Base-by-base conservation (phyloP, 2,888 invertebrate species). In the Thecophora atra region DNA sequence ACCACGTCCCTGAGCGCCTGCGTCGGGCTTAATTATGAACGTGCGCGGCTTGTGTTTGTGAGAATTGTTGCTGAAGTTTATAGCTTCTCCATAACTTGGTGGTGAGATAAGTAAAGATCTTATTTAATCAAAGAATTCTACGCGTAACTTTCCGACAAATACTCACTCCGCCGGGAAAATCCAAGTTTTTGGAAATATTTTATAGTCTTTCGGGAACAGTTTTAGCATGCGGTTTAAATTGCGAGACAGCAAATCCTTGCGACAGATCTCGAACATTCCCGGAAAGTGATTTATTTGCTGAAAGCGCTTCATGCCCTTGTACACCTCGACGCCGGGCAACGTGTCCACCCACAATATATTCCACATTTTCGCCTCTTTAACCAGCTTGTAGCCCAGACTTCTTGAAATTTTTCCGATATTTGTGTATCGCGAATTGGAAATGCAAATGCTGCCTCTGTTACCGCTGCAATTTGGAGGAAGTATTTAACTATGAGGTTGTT, bases 231-330 rank as follows among this genome's bases (percentile, higher is more conserved):
- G 90, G 84, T 95, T 96, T 74, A 97, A 89, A 87, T 97, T 97
- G 72, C 96, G 89, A 2, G 96, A 95, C 30, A 97, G 87, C 69
- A 95, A 87, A 88, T 97, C 97, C 86, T 97, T 97, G 75, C 96
- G 89, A 87, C 94, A 95, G 76, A 95, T 93, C 84, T 95, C 95
- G 78, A 91, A 89, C 94, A 95, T 95, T 70, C 95, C 95, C 1
- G 96, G 96, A 84, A 96, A 97, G 87, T 97, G 97, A 85, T 97
- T 97, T 74, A 97, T 94, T 83, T 95, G 93, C 88, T 97, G 93
- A 85, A 93, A 97, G 75, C 95, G 89, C 86, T 95, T 96, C 95
- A 97, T 95, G 79, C 94, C 94, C 86, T 96, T 96, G 63, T 94
- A 95, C 69, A 94, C 87, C 80, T 96, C 96, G 2, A 95, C 90